Base-by-base conservation (phyloP, 92 coral and sea anemone genomes). In the Epizoanthus stellaris region DNA sequence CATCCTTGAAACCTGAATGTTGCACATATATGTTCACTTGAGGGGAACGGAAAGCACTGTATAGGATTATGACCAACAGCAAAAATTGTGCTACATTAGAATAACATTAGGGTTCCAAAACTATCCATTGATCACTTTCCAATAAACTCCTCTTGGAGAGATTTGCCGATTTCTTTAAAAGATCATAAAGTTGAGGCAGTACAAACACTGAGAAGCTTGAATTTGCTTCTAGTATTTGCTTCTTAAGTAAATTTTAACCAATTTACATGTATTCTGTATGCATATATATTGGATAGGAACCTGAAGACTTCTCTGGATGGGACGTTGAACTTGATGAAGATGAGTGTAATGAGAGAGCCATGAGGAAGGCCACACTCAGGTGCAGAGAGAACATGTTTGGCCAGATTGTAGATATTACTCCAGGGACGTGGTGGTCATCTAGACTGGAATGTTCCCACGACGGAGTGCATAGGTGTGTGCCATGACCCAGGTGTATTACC, bases 381-480 rank as follows among this genome's bases (percentile, higher is more conserved):
- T 79, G 45, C 25, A 62, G 83, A 63, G 83, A 79, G 45, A 79
- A 79, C 61, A 73, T 58, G 56, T 73, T 81, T 76, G 82, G 68
- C 20, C 23, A 58, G 42, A 59, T 47, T 81, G 6, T 70, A 93
- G 98, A 85, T 76, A 60, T 88, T 73, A 85, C 97, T 9, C 91
- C 93, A 19, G 98, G 98, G 40, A 92, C 93, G 14, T 57, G 64
- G 5, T 95, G 98, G 98, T 62, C 30, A 7, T 82, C 90, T 11
- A 89, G 98, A 47, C 57, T 92, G 43, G 92, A 71, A n/a, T 95
- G 98, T 85, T 91, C 95, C 65, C 94, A 82, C 17, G 98, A 91
- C 88, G 98, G 98, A 73, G 90, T 95, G 38, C 98, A 95, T 61
- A 85, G 98, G 98, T 95, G 57, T 9, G 56, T 52, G 56, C 13